Evolutionary conservation across 1,140 invertebrate genomes (phyloP), one percentile per base, ranked within the genome.

Genomic region (Gonioctena quinquepunctata): DNA sequence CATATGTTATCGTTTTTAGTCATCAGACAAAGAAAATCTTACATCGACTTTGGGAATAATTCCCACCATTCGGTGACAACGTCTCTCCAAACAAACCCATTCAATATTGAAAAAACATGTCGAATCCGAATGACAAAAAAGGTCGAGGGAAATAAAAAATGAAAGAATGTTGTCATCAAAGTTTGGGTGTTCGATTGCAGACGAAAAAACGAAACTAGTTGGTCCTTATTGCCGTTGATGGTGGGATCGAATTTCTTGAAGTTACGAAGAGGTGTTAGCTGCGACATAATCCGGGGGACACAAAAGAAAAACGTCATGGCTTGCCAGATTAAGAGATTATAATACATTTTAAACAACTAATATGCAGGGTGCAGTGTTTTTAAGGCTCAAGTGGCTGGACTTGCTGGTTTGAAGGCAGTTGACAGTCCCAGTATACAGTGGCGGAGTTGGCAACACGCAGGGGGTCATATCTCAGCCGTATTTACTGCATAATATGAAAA

Each of bases 311-410:
- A 62, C 33, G 67, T 70, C 67, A 68, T 59, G 60, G 57, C 66
- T 50, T 64, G 66, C 60, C 70, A 64, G 71, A 73, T 73, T 73
- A 69, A 54, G 63, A 48, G 71, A 73, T 73, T 70, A 68, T 66
- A 69, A 70, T 73, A 54, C 71, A 65, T 68, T 73, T 73, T 68
- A 70, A 73, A 73, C 71, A 63, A 69, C 71, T 70, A 73, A 73
- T 73, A 56, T 65, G 54, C 33, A 52, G 67, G 66, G 66, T 67
- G 52, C 56, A 67, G 54, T 67, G 66, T 67, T 67, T 67, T 60
- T 57, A 50, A 28, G 22, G 21, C 64, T 56, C 49, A 18, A 59
- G 56, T 60, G 48, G 22, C 66, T 25, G 26, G 66, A 59, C 52
- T 57, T 60, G 66, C 13, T 19, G 52, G 21, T 4, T 54, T 66